Evolutionary conservation across 1,140 invertebrate genomes (phyloP), one percentile per base, ranked within the genome.

Genomic region (Halesus radiatus): DNA sequence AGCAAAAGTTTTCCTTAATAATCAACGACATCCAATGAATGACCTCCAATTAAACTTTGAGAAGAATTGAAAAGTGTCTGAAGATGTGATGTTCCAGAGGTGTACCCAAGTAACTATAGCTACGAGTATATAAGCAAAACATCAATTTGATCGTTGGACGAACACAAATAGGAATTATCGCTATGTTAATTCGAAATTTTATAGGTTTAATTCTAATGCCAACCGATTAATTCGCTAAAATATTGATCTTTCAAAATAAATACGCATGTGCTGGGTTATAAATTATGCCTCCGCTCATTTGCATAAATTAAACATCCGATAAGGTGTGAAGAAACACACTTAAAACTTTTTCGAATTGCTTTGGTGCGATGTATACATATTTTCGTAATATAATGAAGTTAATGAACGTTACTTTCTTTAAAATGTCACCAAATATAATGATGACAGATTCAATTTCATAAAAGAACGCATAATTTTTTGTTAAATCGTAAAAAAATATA

Each of bases 141-240:
- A 70, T 70, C 45, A 20, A 70, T 70, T 70, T 70, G n/a, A 70
- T 52, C 3, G 37, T 37, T n/a, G 3, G 50, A 26, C 52, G 29
- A 3, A 74, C 72, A 26, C 72, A 58, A 74, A 54, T 74, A 56
- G 72, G 72, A 16, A 74, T 56, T 56, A 74, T 74, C 52, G 29
- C 72, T 23, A 54, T 74, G 72, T 54, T 74, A 74, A 74, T 74
- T 37, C 52, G 23, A 54, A 58, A 72, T 56, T 74, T 74, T 74
- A 74, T 74, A 54, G 72, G 53, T 54, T 74, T 74, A 56, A 74
- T 74, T 74, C 53, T 74, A 56, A 37, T 45, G 18, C 66, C 29
- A 70, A 20, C n/a, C 66, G 66, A 70, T 70, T 70, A 70, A 70
- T 70, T 16, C 16, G 37, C 37, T 70, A 20, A 70, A 70, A 70